A percentile compares a stretch with the other conserved stretches of the same genome.
These are phyloP conservation scores for Ips nitidus DNA, from an alignment of 1,140 invertebrate genomes.

Conservation along the genomic window DNA sequence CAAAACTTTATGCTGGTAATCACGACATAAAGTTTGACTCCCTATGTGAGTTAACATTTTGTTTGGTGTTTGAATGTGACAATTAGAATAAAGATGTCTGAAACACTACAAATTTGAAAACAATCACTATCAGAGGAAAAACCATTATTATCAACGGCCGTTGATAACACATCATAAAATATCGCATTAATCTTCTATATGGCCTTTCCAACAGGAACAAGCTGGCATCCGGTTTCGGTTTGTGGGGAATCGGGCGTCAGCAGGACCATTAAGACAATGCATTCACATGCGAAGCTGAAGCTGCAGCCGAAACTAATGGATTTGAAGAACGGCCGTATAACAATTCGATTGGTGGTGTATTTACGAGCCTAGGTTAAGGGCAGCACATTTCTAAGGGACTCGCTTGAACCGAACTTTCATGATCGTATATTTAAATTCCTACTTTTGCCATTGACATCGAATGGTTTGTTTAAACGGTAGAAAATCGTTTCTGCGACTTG, in stretches of 20 bases:
- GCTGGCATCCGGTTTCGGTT: conserved; percentile 24
- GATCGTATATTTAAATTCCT: too few species aligned
- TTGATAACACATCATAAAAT: conserved; percentile 19
- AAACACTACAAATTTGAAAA: background rate
- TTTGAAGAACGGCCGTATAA: conserved; percentile 21
- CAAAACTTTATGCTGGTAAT: too few species aligned
- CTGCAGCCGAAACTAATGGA: conserved; percentile 26
- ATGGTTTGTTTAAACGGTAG: too few species aligned
- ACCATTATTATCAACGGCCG: background rate
- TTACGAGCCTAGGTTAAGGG: conserved; percentile 17
- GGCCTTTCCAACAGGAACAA: conserved; percentile 16
- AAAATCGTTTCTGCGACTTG: too few species aligned
- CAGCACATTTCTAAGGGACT: background rate
- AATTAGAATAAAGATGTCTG: background rate
- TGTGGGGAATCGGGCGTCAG: conserved; percentile 22
- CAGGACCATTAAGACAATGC: conserved; percentile 30
- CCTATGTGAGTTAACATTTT: too few species aligned
- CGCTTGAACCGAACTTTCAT: background rate
- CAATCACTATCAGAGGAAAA: background rate
- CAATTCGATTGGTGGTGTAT: conserved; percentile 15
- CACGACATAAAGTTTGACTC: too few species aligned
- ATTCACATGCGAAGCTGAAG: conserved; percentile 16
- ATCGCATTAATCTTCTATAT: conserved; percentile 24
- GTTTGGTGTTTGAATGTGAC: too few species aligned
- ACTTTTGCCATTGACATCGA: too few species aligned